A percentile compares a stretch with the other conserved stretches of the same genome.
These are phyloP conservation scores for Drosophila subquinaria DNA, from an alignment of 2,888 invertebrate species.

Conservation along the genomic window DNA sequence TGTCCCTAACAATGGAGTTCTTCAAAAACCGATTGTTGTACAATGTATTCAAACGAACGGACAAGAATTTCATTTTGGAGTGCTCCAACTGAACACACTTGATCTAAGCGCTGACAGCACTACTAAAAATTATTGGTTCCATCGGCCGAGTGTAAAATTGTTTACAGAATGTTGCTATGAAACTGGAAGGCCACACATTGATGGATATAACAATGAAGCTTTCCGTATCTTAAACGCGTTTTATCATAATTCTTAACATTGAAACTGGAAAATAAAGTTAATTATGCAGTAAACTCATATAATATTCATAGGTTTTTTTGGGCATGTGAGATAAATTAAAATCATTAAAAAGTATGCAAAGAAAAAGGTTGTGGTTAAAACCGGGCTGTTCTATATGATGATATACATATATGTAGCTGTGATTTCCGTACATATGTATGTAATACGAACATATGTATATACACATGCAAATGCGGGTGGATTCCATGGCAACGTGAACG, in stretches of 20 bases:
- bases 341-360: background rate
- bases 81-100: slow-evolving; percentile 93
- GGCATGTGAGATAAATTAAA: background rate
- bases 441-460: background rate
- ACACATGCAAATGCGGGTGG: background rate
- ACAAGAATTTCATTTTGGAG: slow-evolving; percentile 91
- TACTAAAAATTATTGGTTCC: slow-evolving; percentile 92
- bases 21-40: slow-evolving; percentile 92
- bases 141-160: slow-evolving; percentile 88
- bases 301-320: background rate
- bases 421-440: background rate
- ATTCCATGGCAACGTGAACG: slow-evolving; percentile 54
- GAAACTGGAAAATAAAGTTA: slow-evolving; percentile 22
- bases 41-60: slow-evolving; percentile 95
- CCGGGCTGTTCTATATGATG: background rate
- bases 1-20: slow-evolving; percentile 43
- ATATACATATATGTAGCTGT: too few relatives aligned
- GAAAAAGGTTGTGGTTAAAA: background rate
- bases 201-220: slow-evolving; percentile 92
- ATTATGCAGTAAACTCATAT: background rate
- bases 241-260: slow-evolving; percentile 88
- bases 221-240: slow-evolving; percentile 92
- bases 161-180: slow-evolving; percentile 89
- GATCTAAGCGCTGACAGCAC: slow-evolving; percentile 87
- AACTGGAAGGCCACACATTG: slow-evolving; percentile 88